phyloP scores from a whole-genome alignment of 2,888 invertebrate species.

The Calameuta idolon region DNA sequence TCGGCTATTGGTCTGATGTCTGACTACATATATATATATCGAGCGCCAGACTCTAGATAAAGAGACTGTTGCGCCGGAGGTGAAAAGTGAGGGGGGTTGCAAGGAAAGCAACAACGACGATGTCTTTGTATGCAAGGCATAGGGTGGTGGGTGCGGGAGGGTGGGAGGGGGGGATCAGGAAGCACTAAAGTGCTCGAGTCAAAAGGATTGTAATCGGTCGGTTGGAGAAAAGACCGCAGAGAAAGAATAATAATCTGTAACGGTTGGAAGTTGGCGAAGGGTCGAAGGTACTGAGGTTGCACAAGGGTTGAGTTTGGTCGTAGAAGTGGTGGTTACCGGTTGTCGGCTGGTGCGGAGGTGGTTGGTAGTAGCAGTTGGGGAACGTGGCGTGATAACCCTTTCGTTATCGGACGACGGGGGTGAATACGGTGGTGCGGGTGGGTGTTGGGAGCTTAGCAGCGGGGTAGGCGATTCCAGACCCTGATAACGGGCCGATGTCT shows the following conservation, averaged over 20 bases:
- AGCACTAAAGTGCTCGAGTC: conserved; percentile 58
- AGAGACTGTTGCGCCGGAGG: no score
- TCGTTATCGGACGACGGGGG: conserved; percentile 56
- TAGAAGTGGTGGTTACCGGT: conserved; percentile 23
- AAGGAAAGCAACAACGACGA: conserved; percentile 18
- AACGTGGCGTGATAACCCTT: conserved; percentile 65
- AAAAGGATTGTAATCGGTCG: conserved; percentile 57
- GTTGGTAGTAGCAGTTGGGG: conserved; percentile 25
- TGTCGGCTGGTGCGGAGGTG: conserved; percentile 42
- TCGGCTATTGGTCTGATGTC: no score
- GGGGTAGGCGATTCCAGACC: conserved; percentile 58
- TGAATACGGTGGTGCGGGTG: conserved; percentile 22
- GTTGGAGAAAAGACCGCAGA: conserved; percentile 26
- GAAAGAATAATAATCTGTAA: conserved; percentile 42
- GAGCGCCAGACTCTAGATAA: no score
- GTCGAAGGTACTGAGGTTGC: conserved; percentile 16
- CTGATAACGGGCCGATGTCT: conserved; percentile 59
- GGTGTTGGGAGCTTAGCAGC: conserved; percentile 50
- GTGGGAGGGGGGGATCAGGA: conserved; percentile 14
- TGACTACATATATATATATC: no score
- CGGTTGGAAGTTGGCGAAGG: conserved; percentile 38
- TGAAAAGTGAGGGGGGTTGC: no score
- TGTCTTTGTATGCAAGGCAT: conserved; percentile 35
- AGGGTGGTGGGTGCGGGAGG: conserved; percentile 17
- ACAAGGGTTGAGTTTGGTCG: conserved; percentile 21